Evolutionary conservation across 2,888 invertebrate species (phyloP).

Genomic region (Plemyria rubiginata): DNA sequence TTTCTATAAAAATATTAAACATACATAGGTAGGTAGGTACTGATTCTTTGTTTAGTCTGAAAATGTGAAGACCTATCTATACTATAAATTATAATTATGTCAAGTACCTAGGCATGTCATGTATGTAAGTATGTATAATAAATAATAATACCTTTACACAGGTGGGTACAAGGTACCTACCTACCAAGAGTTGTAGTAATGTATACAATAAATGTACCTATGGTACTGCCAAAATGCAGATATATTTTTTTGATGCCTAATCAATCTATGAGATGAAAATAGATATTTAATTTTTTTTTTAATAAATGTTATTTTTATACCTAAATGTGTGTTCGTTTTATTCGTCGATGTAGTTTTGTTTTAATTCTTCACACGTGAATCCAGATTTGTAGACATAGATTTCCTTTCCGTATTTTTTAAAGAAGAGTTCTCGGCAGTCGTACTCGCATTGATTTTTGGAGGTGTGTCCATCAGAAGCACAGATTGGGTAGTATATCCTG

Average conservation of each 20-base stretch:
- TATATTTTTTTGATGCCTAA: no score
- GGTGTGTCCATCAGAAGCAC: constrained; percentile 64
- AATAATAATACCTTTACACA: no score
- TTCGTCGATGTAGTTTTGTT: neutral
- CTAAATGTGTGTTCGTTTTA: neutral
- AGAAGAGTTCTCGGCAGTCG: constrained; percentile 55
- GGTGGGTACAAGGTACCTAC: no score
- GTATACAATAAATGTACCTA: no score
- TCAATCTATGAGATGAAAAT: no score
- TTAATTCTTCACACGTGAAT: constrained; percentile 11
- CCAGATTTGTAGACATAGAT: constrained; percentile 42
- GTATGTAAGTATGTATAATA: no score
- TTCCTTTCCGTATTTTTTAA: constrained; percentile 25
- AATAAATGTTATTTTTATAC: neutral
- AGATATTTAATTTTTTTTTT: neutral
- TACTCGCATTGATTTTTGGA: constrained; percentile 74
- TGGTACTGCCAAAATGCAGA: no score
- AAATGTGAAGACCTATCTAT: neutral
- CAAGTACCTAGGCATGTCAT: no score
- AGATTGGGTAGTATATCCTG: constrained; percentile 70
- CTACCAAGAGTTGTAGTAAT: no score
- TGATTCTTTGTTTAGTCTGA: neutral
- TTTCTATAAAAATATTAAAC: no score
- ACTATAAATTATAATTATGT: neutral
- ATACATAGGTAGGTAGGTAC: no score